phyloP scores from a whole-genome alignment of 2,113 vertebrate genomes.

The Chaetodon trifascialis region DNA sequence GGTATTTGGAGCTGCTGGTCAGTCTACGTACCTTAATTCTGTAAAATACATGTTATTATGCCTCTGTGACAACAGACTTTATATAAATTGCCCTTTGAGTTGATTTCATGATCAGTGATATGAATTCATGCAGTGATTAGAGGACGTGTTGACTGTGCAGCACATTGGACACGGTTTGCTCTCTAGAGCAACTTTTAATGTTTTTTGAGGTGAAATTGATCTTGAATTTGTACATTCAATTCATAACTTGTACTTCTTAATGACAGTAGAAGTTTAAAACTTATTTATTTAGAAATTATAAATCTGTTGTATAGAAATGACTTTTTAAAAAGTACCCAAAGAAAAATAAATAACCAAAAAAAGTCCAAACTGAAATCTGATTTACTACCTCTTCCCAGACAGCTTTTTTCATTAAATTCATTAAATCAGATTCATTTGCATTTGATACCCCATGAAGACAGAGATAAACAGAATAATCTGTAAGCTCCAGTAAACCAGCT shows the following conservation, averaged over 20 bases:
- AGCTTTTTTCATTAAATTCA: conserved; percentile 12
- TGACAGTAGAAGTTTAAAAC: neutral
- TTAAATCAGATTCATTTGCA: conserved; percentile 45
- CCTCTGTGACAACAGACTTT: conserved; percentile 44
- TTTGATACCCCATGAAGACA: conserved; percentile 40
- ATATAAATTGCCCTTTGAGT: conserved; percentile 53
- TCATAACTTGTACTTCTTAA: conserved; percentile 31
- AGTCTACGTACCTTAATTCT: conserved; percentile 79
- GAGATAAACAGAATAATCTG: neutral
- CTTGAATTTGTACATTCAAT: conserved; percentile 43
- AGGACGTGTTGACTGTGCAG: conserved; percentile 40
- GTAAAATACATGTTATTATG: conserved; percentile 63
- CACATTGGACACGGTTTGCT: conserved; percentile 41
- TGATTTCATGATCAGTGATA: conserved; percentile 53
- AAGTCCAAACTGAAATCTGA: conserved; percentile 12
- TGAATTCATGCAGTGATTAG: conserved; percentile 55
- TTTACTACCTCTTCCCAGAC: conserved; percentile 3
- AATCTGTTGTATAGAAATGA: neutral
- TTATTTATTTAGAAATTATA: conserved; percentile 12
- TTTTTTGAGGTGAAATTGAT: conserved; percentile 49
- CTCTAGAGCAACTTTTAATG: conserved; percentile 43
- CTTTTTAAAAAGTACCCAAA: conserved; percentile 1
- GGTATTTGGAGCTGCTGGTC: conserved; percentile 85
- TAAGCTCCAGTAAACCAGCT: conserved; percentile 41
- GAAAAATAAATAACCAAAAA: neutral